Evolutionary conservation across 2,888 invertebrate species (phyloP).

Genomic region (Volucella bombylans): DNA sequence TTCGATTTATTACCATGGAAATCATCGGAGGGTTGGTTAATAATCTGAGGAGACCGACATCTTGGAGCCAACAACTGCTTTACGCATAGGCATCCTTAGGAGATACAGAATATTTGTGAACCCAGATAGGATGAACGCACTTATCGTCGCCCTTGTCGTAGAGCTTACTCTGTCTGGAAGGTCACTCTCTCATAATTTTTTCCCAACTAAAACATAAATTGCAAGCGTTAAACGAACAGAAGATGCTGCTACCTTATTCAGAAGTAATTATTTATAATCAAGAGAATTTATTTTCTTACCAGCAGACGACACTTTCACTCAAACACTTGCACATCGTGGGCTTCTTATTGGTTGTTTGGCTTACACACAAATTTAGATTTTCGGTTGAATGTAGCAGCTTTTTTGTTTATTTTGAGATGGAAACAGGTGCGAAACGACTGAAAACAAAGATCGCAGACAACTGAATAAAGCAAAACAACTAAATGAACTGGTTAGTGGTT

Average conservation of each 20-base stretch:
- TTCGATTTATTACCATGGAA: conserved; percentile 38
- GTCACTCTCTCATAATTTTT: not conserved
- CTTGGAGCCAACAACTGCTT: conserved; percentile 32
- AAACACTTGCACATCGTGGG: conserved; percentile 68
- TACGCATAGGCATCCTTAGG: conserved; percentile 16
- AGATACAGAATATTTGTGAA: not conserved
- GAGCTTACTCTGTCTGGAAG: not conserved
- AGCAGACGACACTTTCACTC: conserved; percentile 62
- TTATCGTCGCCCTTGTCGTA: not conserved
- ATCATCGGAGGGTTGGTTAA: conserved; percentile 36
- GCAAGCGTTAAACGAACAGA: conserved; percentile 18
- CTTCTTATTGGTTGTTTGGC: not conserved
- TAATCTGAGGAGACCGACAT: conserved; percentile 31
- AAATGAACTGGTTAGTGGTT: conserved; percentile 31
- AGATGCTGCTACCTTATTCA: conserved; percentile 39
- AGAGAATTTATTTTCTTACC: conserved; percentile 55
- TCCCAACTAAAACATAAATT: conserved; percentile 3
- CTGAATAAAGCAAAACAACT: conserved; percentile 57
- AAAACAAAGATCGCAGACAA: conserved; percentile 7
- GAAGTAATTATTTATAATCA: conserved; percentile 13
- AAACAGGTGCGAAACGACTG: not conserved
- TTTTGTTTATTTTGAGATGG: conserved; percentile 35
- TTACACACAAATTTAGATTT: conserved; percentile 4
- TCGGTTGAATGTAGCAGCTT: conserved; percentile 1
- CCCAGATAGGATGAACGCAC: not conserved